Base-by-base conservation (phyloP, 2,888 invertebrate genomes). In the Zaprionus bogoriensis region DNA sequence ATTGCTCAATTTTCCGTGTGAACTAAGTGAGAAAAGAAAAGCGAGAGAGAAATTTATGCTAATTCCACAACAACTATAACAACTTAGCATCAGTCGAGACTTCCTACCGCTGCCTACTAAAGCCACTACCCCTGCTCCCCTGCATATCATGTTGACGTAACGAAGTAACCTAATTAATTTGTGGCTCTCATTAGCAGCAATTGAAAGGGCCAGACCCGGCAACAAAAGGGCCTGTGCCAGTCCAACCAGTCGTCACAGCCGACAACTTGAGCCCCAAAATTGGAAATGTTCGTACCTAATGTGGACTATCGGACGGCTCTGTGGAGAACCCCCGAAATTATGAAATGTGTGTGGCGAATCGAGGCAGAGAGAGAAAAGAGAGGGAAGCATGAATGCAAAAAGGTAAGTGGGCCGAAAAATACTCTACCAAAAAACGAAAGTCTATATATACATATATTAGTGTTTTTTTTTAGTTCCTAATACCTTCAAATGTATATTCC, bases 121-220 rank as follows among this genome's bases (percentile, higher is more conserved):
- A n/a, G n/a, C 17, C 20, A 5, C 12, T 10, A 1, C 19, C 25
- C 14, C 7, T 12, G 4, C n/a, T 4, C 50, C 14, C 28, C n/a
- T 19, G 32, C 22, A 55, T 30, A 41, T 64, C 51, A 51, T 67
- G 81, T 68, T 78, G 78, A 87, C 86, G 71, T 76, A 76, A 76
- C 87, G 79, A 82, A 82, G 79, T 87, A 82, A 82, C 86, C 86
- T 82, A 82, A 82, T 82, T 82, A 82, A 82, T 87, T 87, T 87
- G 82, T 85, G 86, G 82, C 87, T 78, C 87, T 82, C 82, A 82
- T 82, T 82, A 82, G 82, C 74, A 87, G 82, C 82, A 82, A 82
- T 82, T 82, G 85, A 82, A 87, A 87, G 82, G 69, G 86, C 83
- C 83, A 69, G 51, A 75, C 28, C 57, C 74, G 47, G 61, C 46